Evolutionary conservation across 2,113 vertebrate genomes (phyloP).

Genomic region (Gymnogyps californianus): DNA sequence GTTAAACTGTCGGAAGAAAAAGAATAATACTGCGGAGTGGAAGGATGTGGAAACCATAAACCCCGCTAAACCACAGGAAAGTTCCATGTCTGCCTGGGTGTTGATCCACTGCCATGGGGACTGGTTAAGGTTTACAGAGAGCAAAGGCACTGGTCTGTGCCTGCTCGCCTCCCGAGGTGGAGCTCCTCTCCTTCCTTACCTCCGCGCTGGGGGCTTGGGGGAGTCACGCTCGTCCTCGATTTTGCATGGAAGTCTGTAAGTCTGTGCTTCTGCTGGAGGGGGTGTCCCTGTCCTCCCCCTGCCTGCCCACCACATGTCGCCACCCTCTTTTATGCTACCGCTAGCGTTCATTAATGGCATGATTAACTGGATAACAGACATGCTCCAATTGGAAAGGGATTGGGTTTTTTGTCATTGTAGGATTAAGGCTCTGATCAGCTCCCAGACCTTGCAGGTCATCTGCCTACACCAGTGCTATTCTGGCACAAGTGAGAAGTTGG

Average conservation of each 20-base stretch:
- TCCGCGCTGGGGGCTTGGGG: neutral
- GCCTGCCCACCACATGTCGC: neutral
- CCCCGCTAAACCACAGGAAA: neutral
- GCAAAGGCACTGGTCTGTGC: rapidly evolving
- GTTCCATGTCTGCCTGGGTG: neutral
- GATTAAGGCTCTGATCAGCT: neutral
- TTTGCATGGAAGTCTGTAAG: neutral
- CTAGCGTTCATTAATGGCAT: neutral
- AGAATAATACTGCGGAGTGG: neutral
- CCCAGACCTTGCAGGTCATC: neutral
- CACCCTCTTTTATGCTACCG: neutral
- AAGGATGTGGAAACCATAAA: neutral
- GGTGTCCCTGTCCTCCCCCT: neutral
- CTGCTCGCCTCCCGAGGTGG: neutral
- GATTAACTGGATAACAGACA: neutral
- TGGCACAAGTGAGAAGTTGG: neutral
- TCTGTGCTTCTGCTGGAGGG: neutral
- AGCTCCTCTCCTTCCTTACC: neutral
- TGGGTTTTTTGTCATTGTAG: neutral
- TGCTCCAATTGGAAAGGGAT: neutral
- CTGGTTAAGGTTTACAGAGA: neutral
- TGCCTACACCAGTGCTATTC: neutral
- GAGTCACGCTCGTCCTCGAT: rapidly evolving
- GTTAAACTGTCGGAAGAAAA: neutral
- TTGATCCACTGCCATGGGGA: rapidly evolving